These are phyloP conservation scores for Hirtodrosophila cameraria DNA, from an alignment of 2,888 invertebrate genomes.

Conservation along the genomic window DNA sequence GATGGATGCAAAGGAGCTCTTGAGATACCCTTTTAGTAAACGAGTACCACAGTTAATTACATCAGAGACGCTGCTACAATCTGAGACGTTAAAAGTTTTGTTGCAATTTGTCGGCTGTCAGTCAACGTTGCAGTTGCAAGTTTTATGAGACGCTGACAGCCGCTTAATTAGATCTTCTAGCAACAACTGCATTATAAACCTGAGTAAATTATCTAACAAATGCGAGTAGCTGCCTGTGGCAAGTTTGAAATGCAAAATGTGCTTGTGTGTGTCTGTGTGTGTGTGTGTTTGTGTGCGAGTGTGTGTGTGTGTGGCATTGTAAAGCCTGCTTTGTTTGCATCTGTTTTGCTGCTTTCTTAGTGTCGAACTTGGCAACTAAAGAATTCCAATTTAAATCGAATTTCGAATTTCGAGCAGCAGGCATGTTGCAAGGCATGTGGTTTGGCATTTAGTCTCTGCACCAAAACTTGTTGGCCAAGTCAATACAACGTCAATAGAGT, in stretches of 20 bases:
- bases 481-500: slow-evolving; percentile 64
- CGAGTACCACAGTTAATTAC: slow-evolving; percentile 57
- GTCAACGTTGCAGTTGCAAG: slow-evolving; percentile 52
- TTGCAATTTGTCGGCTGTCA: slow-evolving; percentile 59
- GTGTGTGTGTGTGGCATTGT: slow-evolving; percentile 15
- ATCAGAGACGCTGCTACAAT: slow-evolving; percentile 53
- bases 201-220: slow-evolving; percentile 34
- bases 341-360: slow-evolving; percentile 24
- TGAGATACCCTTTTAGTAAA: slow-evolving; percentile 27
- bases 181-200: slow-evolving; percentile 19
- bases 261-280: slow-evolving; percentile 4
- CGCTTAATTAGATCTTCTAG: slow-evolving; percentile 66
- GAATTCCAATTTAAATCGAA: slow-evolving; percentile 79
- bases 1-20: slow-evolving; percentile 1
- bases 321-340: slow-evolving; percentile 22
- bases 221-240: slow-evolving; percentile 27
- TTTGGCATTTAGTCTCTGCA: slow-evolving; percentile 59
- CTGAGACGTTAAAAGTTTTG: slow-evolving; percentile 44
- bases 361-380: slow-evolving; percentile 40
- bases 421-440: slow-evolving; percentile 69
- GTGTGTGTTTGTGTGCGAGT: too few relatives aligned
- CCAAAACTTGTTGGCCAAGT: slow-evolving; percentile 56
- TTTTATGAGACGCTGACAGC: slow-evolving; percentile 66
- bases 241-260: slow-evolving; percentile 16
- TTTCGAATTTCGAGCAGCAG: slow-evolving; percentile 59